Base-by-base conservation (phyloP, 2,888 invertebrate genomes). In the Bombylius major region DNA sequence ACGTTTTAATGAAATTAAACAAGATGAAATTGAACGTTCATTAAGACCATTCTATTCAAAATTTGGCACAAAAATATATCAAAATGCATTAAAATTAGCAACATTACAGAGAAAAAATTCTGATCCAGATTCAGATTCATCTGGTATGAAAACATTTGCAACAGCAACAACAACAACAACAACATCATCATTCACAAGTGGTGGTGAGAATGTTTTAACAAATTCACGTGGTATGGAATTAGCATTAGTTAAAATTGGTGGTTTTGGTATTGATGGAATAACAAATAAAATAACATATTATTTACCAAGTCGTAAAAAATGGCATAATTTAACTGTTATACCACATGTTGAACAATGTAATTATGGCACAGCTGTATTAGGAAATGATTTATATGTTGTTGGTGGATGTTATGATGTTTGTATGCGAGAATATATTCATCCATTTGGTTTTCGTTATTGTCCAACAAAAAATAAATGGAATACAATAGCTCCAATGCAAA, bases 281-380 rank as follows among this genome's bases (percentile, higher is more conserved):
- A 80, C 83, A 32, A 86, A 86, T 67, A 81, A 82, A 67, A 80
- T 86, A 33, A 82, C 82, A 47, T 85, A 82, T 67, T 81, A 79
- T 62, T 75, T 83, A 57, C 77, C 79, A 0, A 76, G 77, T 50
- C 73, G 76, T 55, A 76, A 79, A 9, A 78, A 79, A 65, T 84
- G 85, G 83, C 77, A 80, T 61, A 77, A 79, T 61, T 68, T 86
- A 36, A 84, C 86, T 5, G 78, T 79, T 47, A 85, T 86, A 62
- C 86, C 86, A 1, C 84, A 86, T 65, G 81, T 86, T 7, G 84
- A 85, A 64, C 85, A 86, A 67, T 84, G 84, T 67, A 84, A 85
- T 67, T 86, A 83, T 69, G 86, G 86, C 4, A 80, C 82, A 8
- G 80, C 82, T 8, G 84, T 85, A 1, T 71, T 83, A 11, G 79